Evolutionary conservation across 2,888 invertebrate genomes (phyloP).

Genomic region (Melinaea menophilus): DNA sequence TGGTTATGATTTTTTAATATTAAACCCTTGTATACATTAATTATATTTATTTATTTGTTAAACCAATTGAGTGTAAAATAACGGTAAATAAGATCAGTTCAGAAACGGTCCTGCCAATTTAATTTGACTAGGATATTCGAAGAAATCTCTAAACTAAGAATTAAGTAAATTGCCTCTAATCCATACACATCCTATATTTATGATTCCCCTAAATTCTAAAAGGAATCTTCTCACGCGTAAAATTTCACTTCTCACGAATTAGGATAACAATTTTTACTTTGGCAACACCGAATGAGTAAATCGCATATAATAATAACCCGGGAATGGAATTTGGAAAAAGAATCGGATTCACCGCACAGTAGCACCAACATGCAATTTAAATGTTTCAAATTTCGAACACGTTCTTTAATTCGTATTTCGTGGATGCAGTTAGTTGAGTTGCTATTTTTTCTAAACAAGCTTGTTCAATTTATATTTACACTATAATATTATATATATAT

Average conservation of each 20-base stretch:
- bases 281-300: slow-evolving; percentile 67
- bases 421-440: slow-evolving; percentile 34
- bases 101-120: not conserved
- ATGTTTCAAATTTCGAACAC: slow-evolving; percentile 73
- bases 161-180: slow-evolving; percentile 29
- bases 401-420: slow-evolving; percentile 45
- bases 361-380: slow-evolving; percentile 76
- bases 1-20: slow-evolving; percentile 3
- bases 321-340: slow-evolving; percentile 62
- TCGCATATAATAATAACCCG: slow-evolving; percentile 70
- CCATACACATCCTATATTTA: slow-evolving; percentile 26
- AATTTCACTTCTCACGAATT: slow-evolving; percentile 67
- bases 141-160: slow-evolving; percentile 21
- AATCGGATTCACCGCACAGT: slow-evolving; percentile 60
- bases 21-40: not conserved
- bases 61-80: not conserved
- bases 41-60: not conserved
- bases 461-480: not conserved
- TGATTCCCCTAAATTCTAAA: slow-evolving; percentile 26
- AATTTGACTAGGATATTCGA: slow-evolving; percentile 15
- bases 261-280: slow-evolving; percentile 65
- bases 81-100: not conserved
- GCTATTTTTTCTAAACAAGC: not conserved
- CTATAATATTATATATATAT: not conserved
- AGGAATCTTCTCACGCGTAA: slow-evolving; percentile 65